Conservation (phyloP, 2,797 vertebrate species). For the Myotis daubentonii region DNA sequence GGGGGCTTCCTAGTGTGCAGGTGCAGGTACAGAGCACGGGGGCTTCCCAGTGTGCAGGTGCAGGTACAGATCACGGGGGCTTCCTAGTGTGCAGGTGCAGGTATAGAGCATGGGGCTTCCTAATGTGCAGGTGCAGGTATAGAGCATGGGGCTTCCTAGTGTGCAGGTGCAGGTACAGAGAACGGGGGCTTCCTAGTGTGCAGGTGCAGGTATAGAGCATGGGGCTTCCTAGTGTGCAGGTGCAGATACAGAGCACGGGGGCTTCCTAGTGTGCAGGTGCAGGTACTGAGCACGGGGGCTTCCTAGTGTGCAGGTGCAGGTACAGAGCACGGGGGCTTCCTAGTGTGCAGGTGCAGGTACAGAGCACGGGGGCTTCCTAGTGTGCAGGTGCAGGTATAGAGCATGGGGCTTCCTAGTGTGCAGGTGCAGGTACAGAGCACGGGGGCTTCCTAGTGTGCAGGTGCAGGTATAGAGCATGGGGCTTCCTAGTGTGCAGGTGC, state of each 20-base stretch:
- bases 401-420: not conserved
- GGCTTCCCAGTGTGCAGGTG: not conserved
- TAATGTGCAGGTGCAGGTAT: not conserved
- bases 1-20: not conserved
- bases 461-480: too few species aligned
- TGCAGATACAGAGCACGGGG: not conserved
- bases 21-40: too few species aligned
- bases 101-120: not conserved
- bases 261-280: not conserved
- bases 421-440: not conserved
- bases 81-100: not conserved
- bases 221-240: not conserved
- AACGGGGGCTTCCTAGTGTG: not conserved
- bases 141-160: not conserved
- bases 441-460: not conserved
- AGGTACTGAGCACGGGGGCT: not conserved
- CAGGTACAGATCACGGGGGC: not conserved
- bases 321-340: not conserved
- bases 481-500: too few species aligned
- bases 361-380: not conserved
- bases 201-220: not conserved
- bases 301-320: not conserved
- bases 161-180: not conserved
- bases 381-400: not conserved
- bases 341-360: accelerated